Percentiles rank a stretch among this genome's conserved stretches.
phyloP scores from a whole-genome alignment of 2,888 invertebrate species.

The Trachelus stipa region DNA sequence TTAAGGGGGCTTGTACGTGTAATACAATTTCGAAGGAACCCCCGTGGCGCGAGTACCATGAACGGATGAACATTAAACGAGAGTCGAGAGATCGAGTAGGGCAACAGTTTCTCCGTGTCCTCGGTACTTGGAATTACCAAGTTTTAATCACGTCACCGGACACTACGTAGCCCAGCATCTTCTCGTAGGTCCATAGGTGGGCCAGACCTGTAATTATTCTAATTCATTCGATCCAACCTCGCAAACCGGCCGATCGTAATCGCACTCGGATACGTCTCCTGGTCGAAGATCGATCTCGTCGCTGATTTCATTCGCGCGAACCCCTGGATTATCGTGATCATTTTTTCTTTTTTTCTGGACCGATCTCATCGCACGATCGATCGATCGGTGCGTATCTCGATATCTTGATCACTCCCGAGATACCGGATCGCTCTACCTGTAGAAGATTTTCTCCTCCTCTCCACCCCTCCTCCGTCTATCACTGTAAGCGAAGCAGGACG shows the following conservation, averaged over 20 bases:
- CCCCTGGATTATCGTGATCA: neutral
- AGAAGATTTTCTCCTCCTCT: neutral
- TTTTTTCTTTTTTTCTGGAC: neutral
- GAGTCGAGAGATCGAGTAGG: neutral
- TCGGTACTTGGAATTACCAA: neutral
- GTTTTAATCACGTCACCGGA: neutral
- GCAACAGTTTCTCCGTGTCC: neutral
- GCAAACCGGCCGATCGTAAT: neutral
- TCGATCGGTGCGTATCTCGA: neutral
- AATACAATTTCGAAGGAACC: neutral
- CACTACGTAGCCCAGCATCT: neutral
- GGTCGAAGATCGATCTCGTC: too few relatives aligned
- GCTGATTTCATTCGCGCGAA: neutral
- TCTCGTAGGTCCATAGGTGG: neutral
- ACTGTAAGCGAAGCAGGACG: constrained; percentile 8
- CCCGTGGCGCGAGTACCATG: neutral
- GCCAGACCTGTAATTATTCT: neutral
- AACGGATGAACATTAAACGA: neutral
- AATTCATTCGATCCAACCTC: neutral
- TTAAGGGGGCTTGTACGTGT: neutral
- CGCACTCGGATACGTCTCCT: neutral
- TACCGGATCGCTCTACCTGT: neutral
- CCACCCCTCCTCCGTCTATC: neutral
- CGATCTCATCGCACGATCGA: neutral
- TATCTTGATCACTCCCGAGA: neutral